These are phyloP conservation scores for Heteronetta atricapilla DNA, from an alignment of 2,113 vertebrate species.

Conservation along the genomic window DNA sequence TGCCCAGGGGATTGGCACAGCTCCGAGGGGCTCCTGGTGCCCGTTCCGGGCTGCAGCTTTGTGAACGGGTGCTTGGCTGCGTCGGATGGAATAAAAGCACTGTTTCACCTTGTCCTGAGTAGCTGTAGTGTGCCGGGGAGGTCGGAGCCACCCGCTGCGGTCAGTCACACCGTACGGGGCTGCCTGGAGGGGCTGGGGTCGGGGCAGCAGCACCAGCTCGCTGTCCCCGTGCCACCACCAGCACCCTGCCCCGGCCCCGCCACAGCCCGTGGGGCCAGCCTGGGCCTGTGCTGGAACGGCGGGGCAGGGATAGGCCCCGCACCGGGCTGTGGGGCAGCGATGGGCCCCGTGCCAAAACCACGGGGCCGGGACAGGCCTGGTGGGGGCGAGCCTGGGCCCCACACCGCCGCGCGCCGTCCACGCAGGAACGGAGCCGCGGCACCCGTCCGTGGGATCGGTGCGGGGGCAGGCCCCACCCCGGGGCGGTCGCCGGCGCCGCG, in stretches of 20 bases:
- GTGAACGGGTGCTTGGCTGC: background rate
- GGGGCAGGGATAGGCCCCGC: background rate
- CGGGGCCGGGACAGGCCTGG: background rate
- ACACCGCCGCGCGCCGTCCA: background rate
- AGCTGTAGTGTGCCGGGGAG: background rate
- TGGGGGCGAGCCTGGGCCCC: too few relatives aligned
- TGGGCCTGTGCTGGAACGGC: background rate
- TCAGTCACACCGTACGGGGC: background rate
- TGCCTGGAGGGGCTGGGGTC: too few relatives aligned
- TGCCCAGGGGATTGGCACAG: background rate
- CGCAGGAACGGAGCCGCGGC: too few relatives aligned
- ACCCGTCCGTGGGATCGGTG: background rate
- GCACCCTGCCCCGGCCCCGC: too few relatives aligned
- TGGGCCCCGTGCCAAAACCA: background rate
- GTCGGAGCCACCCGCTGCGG: background rate
- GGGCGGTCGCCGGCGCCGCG: slow-evolving; percentile 31
- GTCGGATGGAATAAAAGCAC: slow-evolving; percentile 15
- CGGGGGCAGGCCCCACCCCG: slow-evolving; percentile 57
- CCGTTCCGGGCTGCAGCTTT: background rate
- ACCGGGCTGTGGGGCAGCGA: too few relatives aligned
- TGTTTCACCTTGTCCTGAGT: background rate
- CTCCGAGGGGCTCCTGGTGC: background rate
- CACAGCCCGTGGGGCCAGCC: background rate
- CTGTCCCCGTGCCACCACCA: too few relatives aligned
- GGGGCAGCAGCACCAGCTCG: too few relatives aligned